These are phyloP conservation scores for Pelochelys cantorii DNA, from an alignment of 2,797 vertebrate genomes.

Conservation along the genomic window DNA sequence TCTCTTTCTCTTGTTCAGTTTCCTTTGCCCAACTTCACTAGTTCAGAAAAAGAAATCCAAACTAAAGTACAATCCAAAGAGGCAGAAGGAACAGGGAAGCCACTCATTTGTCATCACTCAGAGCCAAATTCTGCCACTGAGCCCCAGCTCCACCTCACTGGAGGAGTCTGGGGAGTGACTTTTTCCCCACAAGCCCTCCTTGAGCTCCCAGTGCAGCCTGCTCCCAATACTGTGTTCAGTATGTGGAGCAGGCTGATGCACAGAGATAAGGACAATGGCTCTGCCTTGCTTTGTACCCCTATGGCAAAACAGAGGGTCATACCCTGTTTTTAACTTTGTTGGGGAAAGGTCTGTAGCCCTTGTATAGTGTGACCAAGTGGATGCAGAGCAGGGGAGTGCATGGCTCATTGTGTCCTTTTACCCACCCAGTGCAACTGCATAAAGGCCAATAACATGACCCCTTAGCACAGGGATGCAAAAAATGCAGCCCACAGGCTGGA, in stretches of 20 bases:
- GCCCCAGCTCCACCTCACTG: not conserved
- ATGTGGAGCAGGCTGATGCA: not conserved
- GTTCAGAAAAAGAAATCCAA: not conserved
- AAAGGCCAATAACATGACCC: not conserved
- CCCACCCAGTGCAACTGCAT: rapidly evolving
- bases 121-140: not conserved
- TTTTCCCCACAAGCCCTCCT: rapidly evolving
- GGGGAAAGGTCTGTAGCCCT: rapidly evolving
- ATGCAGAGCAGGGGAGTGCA: not conserved
- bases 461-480: not conserved
- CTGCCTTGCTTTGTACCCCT: rapidly evolving
- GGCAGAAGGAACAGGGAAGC: not conserved
- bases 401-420: not conserved
- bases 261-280: rapidly evolving
- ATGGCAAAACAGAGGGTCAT: not conserved
- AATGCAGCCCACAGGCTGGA: too few relatives aligned
- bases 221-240: not conserved
- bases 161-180: not conserved
- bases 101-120: not conserved
- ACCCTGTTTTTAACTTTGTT: not conserved
- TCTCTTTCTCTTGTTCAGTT: not conserved
- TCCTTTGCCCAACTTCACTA: not conserved
- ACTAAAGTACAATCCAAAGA: not conserved
- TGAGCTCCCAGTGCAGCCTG: too few relatives aligned
- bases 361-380: not conserved